Conservation (phyloP, 64 coral and sea anemone genomes). For the Anthopleura sola region DNA sequence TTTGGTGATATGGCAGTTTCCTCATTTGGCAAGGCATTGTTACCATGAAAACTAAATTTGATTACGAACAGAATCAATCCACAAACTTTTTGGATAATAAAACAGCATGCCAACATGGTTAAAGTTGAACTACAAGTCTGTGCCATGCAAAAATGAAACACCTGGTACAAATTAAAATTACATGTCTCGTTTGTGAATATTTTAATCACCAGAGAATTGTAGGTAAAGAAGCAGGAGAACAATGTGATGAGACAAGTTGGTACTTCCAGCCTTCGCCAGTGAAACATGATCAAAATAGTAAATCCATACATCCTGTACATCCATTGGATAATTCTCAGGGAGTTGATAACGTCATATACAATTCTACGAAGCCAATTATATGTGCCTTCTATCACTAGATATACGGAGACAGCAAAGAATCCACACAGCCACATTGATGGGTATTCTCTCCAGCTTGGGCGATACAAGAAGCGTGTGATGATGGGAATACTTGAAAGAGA, state of each 20-base stretch:
- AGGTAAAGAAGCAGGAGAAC: slow-evolving; percentile 50
- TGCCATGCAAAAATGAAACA: slow-evolving; percentile 71
- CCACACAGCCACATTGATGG: slow-evolving; percentile 80
- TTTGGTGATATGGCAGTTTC: slow-evolving; percentile 63
- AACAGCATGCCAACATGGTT: slow-evolving; percentile 76
- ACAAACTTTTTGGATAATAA: slow-evolving; percentile 79
- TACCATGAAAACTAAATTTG: slow-evolving; percentile 54
- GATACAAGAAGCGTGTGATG: slow-evolving; percentile 35
- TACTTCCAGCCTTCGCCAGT: slow-evolving; percentile 82
- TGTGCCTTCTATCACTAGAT: slow-evolving; percentile 34
- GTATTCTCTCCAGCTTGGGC: slow-evolving; percentile 39
- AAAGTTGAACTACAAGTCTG: slow-evolving; percentile 81
- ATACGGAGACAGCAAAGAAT: slow-evolving; percentile 64
- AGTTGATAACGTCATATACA: slow-evolving; percentile 46
- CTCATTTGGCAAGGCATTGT: slow-evolving; percentile 51
- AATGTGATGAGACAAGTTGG: slow-evolving; percentile 63
- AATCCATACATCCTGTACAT: slow-evolving; percentile 92
- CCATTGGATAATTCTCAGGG: slow-evolving; percentile 66
- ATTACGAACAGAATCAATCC: slow-evolving; percentile 49
- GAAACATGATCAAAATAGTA: slow-evolving; percentile 71
- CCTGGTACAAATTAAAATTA: slow-evolving; percentile 38
- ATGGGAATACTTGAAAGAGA: slow-evolving; percentile 54
- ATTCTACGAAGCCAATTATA: slow-evolving; percentile 54
- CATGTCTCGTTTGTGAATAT: slow-evolving; percentile 61
- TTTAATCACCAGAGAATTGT: slow-evolving; percentile 53